phyloP scores from a whole-genome alignment of 1,140 invertebrate species.

The Heliconius nattereri region DNA sequence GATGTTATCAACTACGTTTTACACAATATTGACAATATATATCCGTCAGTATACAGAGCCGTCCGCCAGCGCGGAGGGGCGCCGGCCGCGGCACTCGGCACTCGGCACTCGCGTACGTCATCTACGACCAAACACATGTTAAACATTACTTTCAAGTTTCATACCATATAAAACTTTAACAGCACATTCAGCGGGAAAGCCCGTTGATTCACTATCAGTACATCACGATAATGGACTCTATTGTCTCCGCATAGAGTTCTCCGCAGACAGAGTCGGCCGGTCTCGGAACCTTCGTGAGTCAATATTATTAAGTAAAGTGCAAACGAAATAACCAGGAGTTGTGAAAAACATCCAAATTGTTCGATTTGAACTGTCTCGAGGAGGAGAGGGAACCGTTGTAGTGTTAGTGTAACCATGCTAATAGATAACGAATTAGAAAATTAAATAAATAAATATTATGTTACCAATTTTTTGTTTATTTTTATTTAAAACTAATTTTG shows the following conservation, averaged over 20 bases:
- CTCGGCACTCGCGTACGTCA: background rate
- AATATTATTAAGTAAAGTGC: background rate
- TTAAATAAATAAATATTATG: no score
- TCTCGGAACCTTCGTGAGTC: background rate
- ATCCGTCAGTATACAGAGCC: background rate
- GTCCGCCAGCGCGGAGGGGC: background rate
- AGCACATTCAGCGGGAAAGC: conserved; percentile 18
- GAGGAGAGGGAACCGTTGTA: background rate
- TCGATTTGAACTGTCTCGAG: background rate
- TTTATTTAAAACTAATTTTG: no score
- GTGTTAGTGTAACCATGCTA: background rate
- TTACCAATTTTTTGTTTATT: no score
- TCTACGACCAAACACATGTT: background rate
- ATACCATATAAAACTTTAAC: background rate
- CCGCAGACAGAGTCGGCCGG: background rate
- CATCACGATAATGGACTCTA: background rate
- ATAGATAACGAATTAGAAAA: background rate
- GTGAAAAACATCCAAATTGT: background rate
- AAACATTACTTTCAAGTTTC: conserved; percentile 2
- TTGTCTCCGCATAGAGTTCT: background rate
- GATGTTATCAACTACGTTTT: background rate
- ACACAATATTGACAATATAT: background rate
- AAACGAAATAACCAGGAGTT: conserved; percentile 4
- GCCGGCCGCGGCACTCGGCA: no score
- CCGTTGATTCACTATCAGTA: conserved; percentile 5